phyloP scores from a whole-genome alignment of 2,113 vertebrate species.

The Albula goreensis region DNA sequence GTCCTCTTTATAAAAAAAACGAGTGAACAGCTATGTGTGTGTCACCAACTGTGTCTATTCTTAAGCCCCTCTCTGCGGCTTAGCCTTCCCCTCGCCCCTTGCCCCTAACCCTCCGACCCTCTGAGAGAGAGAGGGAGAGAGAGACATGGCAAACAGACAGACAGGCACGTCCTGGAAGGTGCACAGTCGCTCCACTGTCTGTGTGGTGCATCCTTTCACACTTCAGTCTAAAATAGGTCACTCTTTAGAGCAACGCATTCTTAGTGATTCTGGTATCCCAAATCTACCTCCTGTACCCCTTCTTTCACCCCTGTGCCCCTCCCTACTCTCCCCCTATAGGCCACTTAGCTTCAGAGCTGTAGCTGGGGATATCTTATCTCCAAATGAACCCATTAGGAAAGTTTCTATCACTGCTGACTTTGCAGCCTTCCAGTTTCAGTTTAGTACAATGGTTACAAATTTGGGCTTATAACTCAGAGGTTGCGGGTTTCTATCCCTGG shows the following conservation, averaged over 20 bases:
- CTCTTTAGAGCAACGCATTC: background rate
- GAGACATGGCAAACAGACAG: background rate
- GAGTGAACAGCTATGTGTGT: constrained; percentile 33
- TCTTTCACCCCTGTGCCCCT: background rate
- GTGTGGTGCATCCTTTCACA: background rate
- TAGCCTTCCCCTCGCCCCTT: constrained; percentile 2
- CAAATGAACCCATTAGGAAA: background rate
- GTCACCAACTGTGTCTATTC: constrained; percentile 29
- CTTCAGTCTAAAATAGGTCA: background rate
- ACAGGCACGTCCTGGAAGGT: background rate
- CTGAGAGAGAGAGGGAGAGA: background rate
- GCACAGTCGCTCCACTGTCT: background rate
- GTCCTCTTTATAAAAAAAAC: constrained; percentile 46
- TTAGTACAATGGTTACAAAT: too few species aligned
- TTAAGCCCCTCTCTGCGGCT: constrained; percentile 17
- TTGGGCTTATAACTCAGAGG: too few species aligned
- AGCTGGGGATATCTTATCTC: background rate
- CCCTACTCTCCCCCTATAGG: background rate
- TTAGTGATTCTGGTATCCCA: background rate
- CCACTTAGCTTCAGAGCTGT: background rate
- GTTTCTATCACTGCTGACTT: background rate
- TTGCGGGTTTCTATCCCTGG: too few species aligned
- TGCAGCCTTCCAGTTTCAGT: background rate
- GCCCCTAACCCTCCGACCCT: background rate
- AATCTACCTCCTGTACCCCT: background rate